Evolutionary conservation across 2,888 invertebrate genomes (phyloP), one percentile per base, ranked within the genome.

Genomic region (Thumatha senex): DNA sequence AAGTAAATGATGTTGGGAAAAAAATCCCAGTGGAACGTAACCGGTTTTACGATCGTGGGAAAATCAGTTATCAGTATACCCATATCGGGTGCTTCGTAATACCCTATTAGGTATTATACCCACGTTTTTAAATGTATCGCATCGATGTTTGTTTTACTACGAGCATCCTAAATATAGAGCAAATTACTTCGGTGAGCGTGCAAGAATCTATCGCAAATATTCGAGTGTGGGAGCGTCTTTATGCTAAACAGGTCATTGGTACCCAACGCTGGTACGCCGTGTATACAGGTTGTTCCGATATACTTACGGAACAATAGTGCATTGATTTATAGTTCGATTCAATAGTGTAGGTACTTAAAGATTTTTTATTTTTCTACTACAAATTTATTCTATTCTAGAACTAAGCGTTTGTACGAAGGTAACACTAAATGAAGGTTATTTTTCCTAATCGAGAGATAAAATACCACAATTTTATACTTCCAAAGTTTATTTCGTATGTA

Each of bases 221-320:
- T 67, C 77, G 80, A 82, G 73, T 90, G 90, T 90, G 90, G 85
- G 90, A 90, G 84, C 89, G 78, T 60, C 63, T 68, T 84, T 90
- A 90, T 90, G 90, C 78, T 84, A 90, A 90, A 70, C 84, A 90
- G 90, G 91, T 90, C 91, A 81, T 90, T 91, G 90, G 88, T 89
- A 88, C 84, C 82, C 89, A 55, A 70, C 80, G 84, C 88, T 82
- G 83, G 88, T 89, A 82, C 83, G 73, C 70, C 67, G 45, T 66
- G 46, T 67, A 54, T 76, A 89, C 81, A 84, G 87, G 76, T 2
- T 74, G 91, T 73, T 59, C 54, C 12, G 9, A 45, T 45, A 40
- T 12, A 1, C 14, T 53, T 30, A 42, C 56, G 67, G 56, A 69
- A 63, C 60, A 66, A 66, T 57, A 59, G 63, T 47, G 66, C 54